A percentile compares a stretch with the other conserved stretches of the same genome.
These are phyloP conservation scores for Dendropsophus ebraccatus DNA, from an alignment of 2,113 vertebrate genomes.

Conservation along the genomic window DNA sequence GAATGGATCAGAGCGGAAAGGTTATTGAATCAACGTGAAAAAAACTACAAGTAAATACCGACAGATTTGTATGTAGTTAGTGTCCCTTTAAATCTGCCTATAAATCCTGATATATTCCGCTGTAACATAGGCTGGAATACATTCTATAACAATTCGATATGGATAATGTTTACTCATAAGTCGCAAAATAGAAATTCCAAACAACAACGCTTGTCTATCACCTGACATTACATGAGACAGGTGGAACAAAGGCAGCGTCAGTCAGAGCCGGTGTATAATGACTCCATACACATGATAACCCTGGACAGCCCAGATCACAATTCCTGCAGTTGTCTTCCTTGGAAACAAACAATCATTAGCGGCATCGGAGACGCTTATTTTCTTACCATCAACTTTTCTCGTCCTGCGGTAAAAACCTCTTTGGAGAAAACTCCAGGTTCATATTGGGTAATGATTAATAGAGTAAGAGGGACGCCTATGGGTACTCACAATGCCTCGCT, in stretches of 20 bases:
- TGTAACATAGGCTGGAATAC: background rate
- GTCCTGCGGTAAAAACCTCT: background rate
- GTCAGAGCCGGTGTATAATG: background rate
- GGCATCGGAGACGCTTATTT: background rate
- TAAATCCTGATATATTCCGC: background rate
- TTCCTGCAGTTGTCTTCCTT: background rate
- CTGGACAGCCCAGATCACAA: background rate
- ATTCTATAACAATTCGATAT: background rate
- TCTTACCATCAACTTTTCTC: background rate
- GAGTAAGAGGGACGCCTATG: background rate
- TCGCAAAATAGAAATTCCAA: background rate
- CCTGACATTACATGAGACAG: constrained; percentile 37
- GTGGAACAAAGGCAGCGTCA: constrained; percentile 24
- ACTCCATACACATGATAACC: background rate
- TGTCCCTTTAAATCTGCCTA: background rate
- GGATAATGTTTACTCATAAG: background rate
- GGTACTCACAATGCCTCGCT: too few relatives aligned
- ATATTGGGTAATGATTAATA: background rate
- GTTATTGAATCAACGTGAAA: too few relatives aligned
- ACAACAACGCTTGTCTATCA: constrained; percentile 9
- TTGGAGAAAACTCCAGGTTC: background rate
- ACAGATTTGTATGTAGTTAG: too few relatives aligned
- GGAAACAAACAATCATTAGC: constrained; percentile 19
- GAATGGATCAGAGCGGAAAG: too few relatives aligned
- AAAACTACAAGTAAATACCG: too few relatives aligned